These are phyloP conservation scores for Python bivittatus DNA, from an alignment of 2,113 vertebrate species.

Conservation along the genomic window DNA sequence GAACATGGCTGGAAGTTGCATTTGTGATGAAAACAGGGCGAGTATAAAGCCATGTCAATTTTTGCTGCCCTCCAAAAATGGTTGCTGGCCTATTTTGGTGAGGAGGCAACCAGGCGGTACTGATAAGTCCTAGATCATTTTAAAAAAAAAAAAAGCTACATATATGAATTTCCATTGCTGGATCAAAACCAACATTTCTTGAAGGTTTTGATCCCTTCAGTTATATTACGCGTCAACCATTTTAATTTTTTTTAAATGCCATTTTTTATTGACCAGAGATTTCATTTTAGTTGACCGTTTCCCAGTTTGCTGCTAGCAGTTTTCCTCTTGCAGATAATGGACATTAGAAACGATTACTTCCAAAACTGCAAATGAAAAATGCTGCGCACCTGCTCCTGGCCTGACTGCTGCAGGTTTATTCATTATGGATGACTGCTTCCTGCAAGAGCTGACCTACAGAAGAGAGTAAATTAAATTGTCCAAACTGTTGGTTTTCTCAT, in stretches of 20 bases:
- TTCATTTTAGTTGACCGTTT: neutral
- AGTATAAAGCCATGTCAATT: neutral
- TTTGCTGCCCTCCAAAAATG: neutral
- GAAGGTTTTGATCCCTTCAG: neutral
- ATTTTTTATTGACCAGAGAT: neutral
- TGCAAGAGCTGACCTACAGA: neutral
- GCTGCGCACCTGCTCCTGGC: neutral
- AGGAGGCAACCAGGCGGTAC: neutral
- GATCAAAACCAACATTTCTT: neutral
- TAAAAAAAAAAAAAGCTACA: neutral
- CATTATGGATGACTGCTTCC: neutral
- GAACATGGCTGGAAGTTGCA: neutral
- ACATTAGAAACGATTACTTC: neutral
- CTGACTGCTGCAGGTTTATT: neutral
- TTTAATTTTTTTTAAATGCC: neutral
- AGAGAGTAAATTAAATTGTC: neutral
- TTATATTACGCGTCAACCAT: neutral
- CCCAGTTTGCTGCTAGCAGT: neutral
- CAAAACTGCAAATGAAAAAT: neutral
- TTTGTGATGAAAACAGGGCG: neutral
- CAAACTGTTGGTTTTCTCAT: neutral
- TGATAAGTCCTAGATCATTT: neutral
- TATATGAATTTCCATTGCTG: neutral
- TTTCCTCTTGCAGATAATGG: neutral
- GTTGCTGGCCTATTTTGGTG: neutral